These are phyloP conservation scores for Neosilurus mollespiculum DNA, from an alignment of 2,797 vertebrate genomes.

Conservation along the genomic window DNA sequence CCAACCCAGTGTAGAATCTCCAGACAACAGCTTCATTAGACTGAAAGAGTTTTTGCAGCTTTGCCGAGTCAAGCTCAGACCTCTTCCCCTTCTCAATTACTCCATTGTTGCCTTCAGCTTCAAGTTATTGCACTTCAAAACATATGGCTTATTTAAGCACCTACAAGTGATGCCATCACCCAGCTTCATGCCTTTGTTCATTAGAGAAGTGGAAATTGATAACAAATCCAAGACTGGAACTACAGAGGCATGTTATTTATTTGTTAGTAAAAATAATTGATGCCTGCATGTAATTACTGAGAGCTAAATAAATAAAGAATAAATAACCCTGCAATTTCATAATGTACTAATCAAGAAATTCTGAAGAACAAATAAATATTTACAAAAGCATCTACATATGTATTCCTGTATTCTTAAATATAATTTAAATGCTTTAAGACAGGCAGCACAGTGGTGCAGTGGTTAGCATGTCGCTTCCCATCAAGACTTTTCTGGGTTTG, in stretches of 20 bases:
- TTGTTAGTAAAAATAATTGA: background rate
- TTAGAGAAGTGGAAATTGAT: constrained; percentile 10
- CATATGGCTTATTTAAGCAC: constrained; percentile 77
- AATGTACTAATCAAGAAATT: background rate
- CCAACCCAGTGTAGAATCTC: constrained; percentile 56
- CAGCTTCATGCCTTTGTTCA: constrained; percentile 9
- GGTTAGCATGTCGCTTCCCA: no score
- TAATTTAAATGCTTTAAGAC: background rate
- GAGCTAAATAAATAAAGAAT: background rate
- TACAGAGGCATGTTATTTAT: background rate
- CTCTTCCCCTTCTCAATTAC: constrained; percentile 77
- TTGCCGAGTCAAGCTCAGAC: constrained; percentile 79
- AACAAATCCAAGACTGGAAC: background rate
- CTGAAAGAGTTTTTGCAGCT: constrained; percentile 84
- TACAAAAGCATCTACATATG: background rate
- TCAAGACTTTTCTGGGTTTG: no score
- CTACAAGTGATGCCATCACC: constrained; percentile 58
- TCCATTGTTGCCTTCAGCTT: constrained; percentile 81
- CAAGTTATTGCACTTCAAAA: constrained; percentile 80
- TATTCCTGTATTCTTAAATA: background rate
- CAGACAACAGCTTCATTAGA: constrained; percentile 93
- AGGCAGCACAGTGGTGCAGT: no score
- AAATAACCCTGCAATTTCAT: background rate
- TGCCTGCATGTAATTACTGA: background rate
- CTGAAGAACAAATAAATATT: background rate